phyloP scores from a whole-genome alignment of 37 sponge, comb jelly and placozoan genomes.

The Axinella damicornis region DNA sequence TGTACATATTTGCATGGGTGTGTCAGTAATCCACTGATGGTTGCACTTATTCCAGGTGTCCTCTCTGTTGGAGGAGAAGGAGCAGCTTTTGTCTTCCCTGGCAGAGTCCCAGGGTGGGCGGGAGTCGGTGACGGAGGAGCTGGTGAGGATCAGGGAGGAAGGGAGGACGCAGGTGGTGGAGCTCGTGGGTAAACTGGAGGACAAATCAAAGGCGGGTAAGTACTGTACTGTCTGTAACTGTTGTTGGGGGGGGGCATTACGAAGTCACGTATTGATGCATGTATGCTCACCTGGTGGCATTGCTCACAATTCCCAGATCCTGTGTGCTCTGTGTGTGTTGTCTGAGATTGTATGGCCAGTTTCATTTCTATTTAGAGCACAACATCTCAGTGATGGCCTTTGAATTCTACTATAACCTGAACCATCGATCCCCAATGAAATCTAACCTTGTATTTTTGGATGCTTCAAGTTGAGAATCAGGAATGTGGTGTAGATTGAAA shows the following conservation, averaged over 20 bases:
- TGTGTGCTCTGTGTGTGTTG: constrained; percentile 6
- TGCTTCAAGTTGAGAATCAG: no score
- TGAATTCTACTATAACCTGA: no score
- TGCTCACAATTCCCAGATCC: no score
- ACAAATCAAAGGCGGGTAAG: constrained; percentile 74
- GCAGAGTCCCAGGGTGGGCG: not conserved
- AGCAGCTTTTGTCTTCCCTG: not conserved
- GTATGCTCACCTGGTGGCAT: no score
- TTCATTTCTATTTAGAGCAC: no score
- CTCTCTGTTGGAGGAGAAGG: constrained; percentile 8
- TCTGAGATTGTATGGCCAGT: constrained; percentile 14
- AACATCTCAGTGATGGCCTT: no score
- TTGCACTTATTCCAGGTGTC: not conserved
- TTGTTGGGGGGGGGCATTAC: no score
- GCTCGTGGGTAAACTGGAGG: constrained; percentile 48
- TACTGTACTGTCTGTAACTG: not conserved
- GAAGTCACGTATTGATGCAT: no score
- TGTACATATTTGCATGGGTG: not conserved
- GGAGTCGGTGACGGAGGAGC: constrained; percentile 28
- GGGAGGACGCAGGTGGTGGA: constrained; percentile 8
- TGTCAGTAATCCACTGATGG: no score
- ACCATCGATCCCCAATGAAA: no score
- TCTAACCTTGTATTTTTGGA: no score
- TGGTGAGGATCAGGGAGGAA: constrained; percentile 9
- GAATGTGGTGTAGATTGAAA: no score